Conservation (phyloP, 2,888 invertebrate species). For the Prosapia bicincta region DNA sequence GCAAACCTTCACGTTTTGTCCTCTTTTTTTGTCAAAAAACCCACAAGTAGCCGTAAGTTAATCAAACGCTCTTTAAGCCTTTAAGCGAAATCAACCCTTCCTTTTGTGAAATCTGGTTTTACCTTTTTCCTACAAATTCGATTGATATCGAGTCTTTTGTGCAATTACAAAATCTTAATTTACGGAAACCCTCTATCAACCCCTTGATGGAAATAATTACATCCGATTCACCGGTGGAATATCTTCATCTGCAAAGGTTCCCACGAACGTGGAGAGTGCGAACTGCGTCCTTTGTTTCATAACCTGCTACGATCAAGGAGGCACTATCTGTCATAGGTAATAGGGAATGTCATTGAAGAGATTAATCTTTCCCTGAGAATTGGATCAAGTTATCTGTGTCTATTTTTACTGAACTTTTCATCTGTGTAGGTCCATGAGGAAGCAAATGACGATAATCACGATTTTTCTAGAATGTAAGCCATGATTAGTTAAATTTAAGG, state of each 20-base stretch:
- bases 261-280: neutral
- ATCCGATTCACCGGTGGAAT: neutral
- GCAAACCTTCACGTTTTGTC: neutral
- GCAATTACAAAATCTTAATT: neutral
- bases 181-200: constrained; percentile 4
- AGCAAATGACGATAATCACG: too few relatives aligned
- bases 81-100: constrained; percentile 16
- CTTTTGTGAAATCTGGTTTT: neutral
- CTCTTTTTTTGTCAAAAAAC: neutral
- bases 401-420: too few relatives aligned
- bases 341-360: too few relatives aligned
- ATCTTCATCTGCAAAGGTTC: constrained; percentile 7
- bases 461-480: too few relatives aligned
- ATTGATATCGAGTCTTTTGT: neutral
- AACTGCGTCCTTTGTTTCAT: neutral
- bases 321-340: too few relatives aligned
- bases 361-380: too few relatives aligned
- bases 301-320: too few relatives aligned
- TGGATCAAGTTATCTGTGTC: too few relatives aligned
- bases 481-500: too few relatives aligned
- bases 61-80: constrained; percentile 26
- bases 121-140: neutral
- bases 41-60: constrained; percentile 6
- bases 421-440: too few relatives aligned
- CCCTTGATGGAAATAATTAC: constrained; percentile 22